Evolutionary conservation across 2,888 invertebrate species (phyloP), one percentile per base, ranked within the genome.

Genomic region (Morpho achilles): DNA sequence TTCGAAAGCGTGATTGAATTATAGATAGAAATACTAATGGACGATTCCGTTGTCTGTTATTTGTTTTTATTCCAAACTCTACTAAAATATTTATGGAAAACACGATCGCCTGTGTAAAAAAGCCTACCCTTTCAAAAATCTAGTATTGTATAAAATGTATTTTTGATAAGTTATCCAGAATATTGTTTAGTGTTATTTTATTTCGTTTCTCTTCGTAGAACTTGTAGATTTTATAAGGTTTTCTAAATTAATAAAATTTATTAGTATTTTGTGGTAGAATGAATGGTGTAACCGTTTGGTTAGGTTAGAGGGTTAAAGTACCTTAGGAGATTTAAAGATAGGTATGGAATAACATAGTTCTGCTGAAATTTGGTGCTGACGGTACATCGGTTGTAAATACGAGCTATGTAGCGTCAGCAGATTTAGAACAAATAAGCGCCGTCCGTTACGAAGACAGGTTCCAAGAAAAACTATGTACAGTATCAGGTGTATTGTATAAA

Each of bases 161-260:
- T 79, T 82, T 80, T 80, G 62, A 87, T 89, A 89, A 89, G 90
- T 90, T 90, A 90, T 89, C 89, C 90, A 90, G 90, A 90, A 89
- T 89, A 84, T 74, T 89, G 89, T 87, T 75, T 75, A 32, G 22
- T 42, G n/a, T 5, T 7, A n/a, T 42, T 48, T 48, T 47, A 40
- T 6, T 52, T 52, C 69, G 47, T 56, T 32, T 58, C 54, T 53
- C 57, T 58, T 62, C 42, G 16, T 50, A 59, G 54, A 55, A 32
- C 47, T 45, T 59, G 39, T 62, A 65, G 59, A 53, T 54, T 62
- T 64, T 59, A 56, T 67, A 61, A 61, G 63, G 53, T 59, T 61
- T 60, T 60, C 42, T 52, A 54, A 54, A 54, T 70, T 73, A 76
- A 72, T 72, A 71, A 75, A 77, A 77, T 75, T 74, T 74, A 74